These are phyloP conservation scores for Trachemys scripta DNA, from an alignment of 2,113 vertebrate genomes.

Conservation along the genomic window DNA sequence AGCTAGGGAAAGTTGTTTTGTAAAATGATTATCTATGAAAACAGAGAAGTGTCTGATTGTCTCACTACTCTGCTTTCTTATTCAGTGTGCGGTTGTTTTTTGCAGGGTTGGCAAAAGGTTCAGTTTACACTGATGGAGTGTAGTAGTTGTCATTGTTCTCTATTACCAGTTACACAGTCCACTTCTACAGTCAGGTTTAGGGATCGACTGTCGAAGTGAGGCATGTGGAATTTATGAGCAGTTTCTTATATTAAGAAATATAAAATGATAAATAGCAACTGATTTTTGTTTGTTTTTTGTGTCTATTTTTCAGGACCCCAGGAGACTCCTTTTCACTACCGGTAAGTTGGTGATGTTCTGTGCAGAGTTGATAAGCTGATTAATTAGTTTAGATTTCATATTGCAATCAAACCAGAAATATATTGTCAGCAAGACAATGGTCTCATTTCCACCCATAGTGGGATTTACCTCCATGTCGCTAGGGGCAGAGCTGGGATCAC, in stretches of 20 bases:
- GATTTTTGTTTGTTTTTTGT: background rate
- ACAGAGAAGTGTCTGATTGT: background rate
- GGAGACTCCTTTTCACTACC: slow-evolving; percentile 90
- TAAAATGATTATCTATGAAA: background rate
- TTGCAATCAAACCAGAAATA: background rate
- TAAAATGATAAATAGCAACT: background rate
- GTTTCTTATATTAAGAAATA: background rate
- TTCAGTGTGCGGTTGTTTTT: background rate
- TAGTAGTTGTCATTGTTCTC: background rate
- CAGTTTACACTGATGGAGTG: background rate
- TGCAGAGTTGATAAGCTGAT: background rate
- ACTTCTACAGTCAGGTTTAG: background rate
- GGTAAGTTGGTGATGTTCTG: slow-evolving; percentile 79
- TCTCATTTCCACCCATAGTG: background rate
- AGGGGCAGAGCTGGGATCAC: background rate
- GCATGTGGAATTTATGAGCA: background rate
- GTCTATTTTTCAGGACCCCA: slow-evolving; percentile 86
- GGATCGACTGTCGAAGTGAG: background rate
- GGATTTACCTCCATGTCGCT: background rate
- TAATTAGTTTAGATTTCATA: background rate
- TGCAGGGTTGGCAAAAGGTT: background rate
- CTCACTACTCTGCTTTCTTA: background rate
- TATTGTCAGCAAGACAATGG: background rate
- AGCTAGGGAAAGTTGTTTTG: background rate
- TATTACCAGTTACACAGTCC: background rate